These are phyloP conservation scores for Caiman crocodilus DNA, from an alignment of 2,797 vertebrate genomes.

Conservation along the genomic window DNA sequence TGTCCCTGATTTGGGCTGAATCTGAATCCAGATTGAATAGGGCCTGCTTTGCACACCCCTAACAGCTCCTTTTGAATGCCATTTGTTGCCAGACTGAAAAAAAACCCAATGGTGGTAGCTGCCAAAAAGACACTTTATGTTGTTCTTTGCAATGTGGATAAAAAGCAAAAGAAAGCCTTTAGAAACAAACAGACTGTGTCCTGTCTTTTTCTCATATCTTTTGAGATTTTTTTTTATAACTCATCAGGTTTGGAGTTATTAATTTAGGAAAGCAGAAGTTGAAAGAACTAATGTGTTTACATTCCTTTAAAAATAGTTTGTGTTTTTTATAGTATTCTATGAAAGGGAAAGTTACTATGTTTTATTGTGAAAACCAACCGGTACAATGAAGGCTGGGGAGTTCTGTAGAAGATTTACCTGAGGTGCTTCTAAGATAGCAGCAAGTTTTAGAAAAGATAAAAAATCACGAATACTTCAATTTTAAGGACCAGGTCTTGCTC, in stretches of 20 bases:
- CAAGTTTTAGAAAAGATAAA: too few species aligned
- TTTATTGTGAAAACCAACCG: not conserved
- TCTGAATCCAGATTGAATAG: too few species aligned
- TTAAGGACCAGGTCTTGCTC: not conserved
- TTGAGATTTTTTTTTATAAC: slow-evolving; percentile 29
- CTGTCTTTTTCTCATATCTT: too few species aligned
- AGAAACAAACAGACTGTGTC: too few species aligned
- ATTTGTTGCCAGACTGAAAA: not conserved
- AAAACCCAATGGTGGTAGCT: not conserved
- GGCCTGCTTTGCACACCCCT: too few species aligned
- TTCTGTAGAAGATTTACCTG: not conserved
- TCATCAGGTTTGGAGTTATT: slow-evolving; percentile 13
- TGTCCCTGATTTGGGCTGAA: too few species aligned
- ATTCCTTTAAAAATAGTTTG: slow-evolving; percentile 17
- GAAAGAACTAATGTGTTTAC: slow-evolving; percentile 33
- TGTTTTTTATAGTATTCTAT: not conserved
- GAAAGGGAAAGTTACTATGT: not conserved
- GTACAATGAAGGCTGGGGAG: fast-evolving
- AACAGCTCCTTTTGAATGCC: not conserved
- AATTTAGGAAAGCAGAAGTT: slow-evolving; percentile 53
- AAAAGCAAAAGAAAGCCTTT: not conserved
- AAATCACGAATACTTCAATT: too few species aligned
- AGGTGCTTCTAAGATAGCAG: not conserved
- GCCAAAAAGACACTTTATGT: not conserved
- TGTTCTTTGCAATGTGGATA: not conserved